Evolutionary conservation across 1,140 invertebrate species (phyloP).

Genomic region (Nasonia longicornis): DNA sequence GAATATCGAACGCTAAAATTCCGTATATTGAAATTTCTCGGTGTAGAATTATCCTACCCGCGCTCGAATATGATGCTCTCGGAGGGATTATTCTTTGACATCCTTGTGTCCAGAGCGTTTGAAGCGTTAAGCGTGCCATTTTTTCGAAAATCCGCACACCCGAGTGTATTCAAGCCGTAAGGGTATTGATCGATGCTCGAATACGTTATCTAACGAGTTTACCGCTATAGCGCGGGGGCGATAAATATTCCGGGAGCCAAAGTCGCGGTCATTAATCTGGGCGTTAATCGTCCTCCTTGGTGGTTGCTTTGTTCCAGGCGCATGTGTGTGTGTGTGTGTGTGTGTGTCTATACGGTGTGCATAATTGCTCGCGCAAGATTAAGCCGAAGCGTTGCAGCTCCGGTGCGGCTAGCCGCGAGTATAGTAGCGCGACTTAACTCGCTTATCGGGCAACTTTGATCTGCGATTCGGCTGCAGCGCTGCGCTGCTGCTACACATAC

Average conservation of each 20-base stretch:
- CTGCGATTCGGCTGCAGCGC: slow-evolving; percentile 37
- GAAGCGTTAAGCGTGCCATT: neutral
- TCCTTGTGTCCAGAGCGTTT: neutral
- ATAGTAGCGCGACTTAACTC: slow-evolving; percentile 45
- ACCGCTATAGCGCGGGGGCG: neutral
- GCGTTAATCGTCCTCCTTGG: slow-evolving; percentile 7
- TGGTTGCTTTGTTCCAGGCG: neutral
- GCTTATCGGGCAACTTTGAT: slow-evolving; percentile 54
- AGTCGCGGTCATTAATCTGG: slow-evolving; percentile 30
- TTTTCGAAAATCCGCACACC: too few relatives aligned
- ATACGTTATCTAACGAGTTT: neutral
- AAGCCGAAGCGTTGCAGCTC: neutral
- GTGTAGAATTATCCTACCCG: slow-evolving; percentile 2
- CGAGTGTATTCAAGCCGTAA: too few relatives aligned
- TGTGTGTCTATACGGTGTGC: neutral
- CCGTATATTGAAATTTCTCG: slow-evolving; percentile 21
- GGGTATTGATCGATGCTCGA: neutral
- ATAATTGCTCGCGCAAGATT: neutral
- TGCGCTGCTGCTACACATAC: too few relatives aligned
- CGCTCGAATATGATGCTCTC: neutral
- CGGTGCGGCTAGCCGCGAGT: neutral
- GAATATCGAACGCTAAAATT: slow-evolving; percentile 2
- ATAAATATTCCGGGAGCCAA: neutral
- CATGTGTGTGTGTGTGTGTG: neutral
- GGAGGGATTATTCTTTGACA: neutral